phyloP scores from a whole-genome alignment of 2,888 invertebrate species.

The Brachyopa scutellaris region DNA sequence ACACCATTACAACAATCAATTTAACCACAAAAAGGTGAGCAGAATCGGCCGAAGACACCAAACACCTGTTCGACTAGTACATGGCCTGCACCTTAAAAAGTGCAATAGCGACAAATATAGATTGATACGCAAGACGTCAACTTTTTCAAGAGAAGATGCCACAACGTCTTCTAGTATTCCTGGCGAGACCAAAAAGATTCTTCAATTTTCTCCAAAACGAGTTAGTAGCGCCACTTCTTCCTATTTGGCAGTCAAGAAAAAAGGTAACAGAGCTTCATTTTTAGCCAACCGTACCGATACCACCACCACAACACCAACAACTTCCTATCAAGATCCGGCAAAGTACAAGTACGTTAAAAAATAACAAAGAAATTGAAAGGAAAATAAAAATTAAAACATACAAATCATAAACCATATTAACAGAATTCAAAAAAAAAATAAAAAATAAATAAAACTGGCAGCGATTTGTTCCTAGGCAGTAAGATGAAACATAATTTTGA shows the following conservation, averaged over 20 bases:
- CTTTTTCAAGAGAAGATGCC: conserved; percentile 2
- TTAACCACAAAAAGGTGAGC: conserved; percentile 16
- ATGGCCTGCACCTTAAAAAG: conserved; percentile 38
- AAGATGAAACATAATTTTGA: conserved; percentile 62
- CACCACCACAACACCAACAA: conserved; percentile 15
- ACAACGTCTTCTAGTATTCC: background rate
- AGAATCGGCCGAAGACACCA: conserved; percentile 21
- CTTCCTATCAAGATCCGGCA: conserved; percentile 54
- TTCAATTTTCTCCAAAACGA: conserved; percentile 31
- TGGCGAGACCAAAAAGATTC: background rate
- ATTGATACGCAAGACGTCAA: conserved; percentile 49
- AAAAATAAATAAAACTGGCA: conserved; percentile 47
- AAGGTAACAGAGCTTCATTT: conserved; percentile 46
- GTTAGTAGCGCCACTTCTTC: background rate
- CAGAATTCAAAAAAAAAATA: conserved; percentile 33
- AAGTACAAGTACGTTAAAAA: conserved; percentile 69
- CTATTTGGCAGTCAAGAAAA: conserved; percentile 8
- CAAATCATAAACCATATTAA: conserved; percentile 16
- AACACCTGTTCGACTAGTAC: conserved; percentile 34
- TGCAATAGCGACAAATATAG: conserved; percentile 44
- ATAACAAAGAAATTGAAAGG: conserved; percentile 43
- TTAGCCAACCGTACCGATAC: conserved; percentile 28
- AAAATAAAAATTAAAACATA: conserved; percentile 9
- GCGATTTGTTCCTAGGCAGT: conserved; percentile 72
- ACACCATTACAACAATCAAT: conserved; percentile 16